Evolutionary conservation across 2,113 vertebrate genomes (phyloP), one percentile per base, ranked within the genome.

Genomic region (Ondatra zibethicus): DNA sequence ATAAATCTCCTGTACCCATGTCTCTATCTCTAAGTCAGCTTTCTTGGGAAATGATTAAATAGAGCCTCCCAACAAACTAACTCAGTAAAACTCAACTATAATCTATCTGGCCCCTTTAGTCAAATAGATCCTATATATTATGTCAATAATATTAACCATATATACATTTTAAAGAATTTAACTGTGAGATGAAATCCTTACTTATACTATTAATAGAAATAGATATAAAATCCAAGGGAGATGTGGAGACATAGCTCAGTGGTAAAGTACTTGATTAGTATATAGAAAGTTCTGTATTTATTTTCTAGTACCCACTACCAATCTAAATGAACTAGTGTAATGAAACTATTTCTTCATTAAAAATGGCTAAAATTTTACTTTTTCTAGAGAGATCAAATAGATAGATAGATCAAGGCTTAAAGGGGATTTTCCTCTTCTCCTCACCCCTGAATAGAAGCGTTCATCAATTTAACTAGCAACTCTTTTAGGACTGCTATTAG

Each of bases 91-190:
- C 75, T 91, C 45, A 70, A 36, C 84, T 94, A 93, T 72, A 95
- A 88, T 91, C 80, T 77, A 39, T 76, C 42, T 89, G 84, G 47
- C 81, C 47, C 66, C 55, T 92, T 88, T 94, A 94, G 75, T 88
- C 31, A 92, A 96, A 92, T 31, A 88, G 36, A 94, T 89, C 91
- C 65, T 89, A 92, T 52, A 95, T 93, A 87, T 77, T 95, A 92
- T 76, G n/a, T 29, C 66, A 25, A 58, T 88, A 84, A 75, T 88
- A 91, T 25, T 95, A 94, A 96, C 7, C 80, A 3, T 2, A 75
- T 19, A 6, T 61, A 68, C 65, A 94, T 82, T 92, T 94, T 75
- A 96, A 96, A 90, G 31, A 97, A 91, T 4, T 95, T 12, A 94
- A 86, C 86, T 81, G 17, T 93, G 47, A 95, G 36, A 94, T 89